Percentiles rank a stretch among this genome's conserved stretches.
Evolutionary conservation across 2,113 vertebrate species (phyloP).

Genomic region (Anseranas semipalmata): DNA sequence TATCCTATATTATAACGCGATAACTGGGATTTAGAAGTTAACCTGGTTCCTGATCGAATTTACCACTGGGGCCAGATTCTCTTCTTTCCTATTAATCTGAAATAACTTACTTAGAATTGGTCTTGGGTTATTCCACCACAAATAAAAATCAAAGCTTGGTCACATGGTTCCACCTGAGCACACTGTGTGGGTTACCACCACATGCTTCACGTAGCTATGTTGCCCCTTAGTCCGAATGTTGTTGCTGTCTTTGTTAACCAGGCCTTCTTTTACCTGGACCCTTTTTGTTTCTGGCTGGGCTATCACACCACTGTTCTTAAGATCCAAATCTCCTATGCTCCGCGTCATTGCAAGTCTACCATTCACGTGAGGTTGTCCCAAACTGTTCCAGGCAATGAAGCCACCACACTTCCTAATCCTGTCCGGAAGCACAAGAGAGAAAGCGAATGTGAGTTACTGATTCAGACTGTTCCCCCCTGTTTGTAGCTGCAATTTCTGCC

Average conservation of each 20-base stretch:
- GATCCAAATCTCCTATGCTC: conserved; percentile 95
- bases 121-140: neutral
- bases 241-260: neutral
- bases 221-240: neutral
- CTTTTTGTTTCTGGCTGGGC: conserved; percentile 94
- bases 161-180: neutral
- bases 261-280: conserved; percentile 77
- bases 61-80: neutral
- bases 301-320: conserved; percentile 91
- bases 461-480: neutral
- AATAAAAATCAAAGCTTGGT: rapidly evolving
- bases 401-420: conserved; percentile 94
- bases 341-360: conserved; percentile 96
- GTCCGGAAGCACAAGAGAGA: conserved; percentile 12
- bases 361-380: conserved; percentile 95
- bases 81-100: neutral
- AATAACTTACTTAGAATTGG: neutral
- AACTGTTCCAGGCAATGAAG: conserved; percentile 93
- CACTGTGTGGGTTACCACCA: rapidly evolving
- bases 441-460: neutral
- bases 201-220: neutral
- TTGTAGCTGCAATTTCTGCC: neutral
- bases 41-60: neutral
- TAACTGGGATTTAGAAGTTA: neutral
- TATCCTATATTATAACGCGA: neutral